Evolutionary conservation across 2,113 vertebrate species (phyloP), one percentile per base, ranked within the genome.

Genomic region (Peromyscus maniculatus): DNA sequence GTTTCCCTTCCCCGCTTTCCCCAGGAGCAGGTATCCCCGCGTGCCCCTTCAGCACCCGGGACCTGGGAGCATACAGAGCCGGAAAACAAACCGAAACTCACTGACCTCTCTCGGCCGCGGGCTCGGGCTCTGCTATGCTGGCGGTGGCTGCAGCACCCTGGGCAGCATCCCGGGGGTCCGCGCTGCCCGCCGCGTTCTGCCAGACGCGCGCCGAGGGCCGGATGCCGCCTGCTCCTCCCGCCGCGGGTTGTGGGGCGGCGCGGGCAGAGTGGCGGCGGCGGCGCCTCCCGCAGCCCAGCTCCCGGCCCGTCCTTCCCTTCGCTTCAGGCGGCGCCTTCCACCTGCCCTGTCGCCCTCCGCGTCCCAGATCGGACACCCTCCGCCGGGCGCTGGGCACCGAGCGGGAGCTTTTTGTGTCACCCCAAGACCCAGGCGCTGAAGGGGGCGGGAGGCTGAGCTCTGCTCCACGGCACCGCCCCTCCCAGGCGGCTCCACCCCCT

Each of bases 71-170:
- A 39, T 0, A 8, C 59, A 5, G 79, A 64, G 93, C 91, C 0
- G 69, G 62, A 79, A 39, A 33, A 96, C 97, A 90, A 95, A 97
- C 62, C 88, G 95, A 98, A 97, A 98, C 95, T 97, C 97, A 98
- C 98, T 43, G 95, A 96, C 94, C 96, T 96, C 46, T 26, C 78
- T 16, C 39, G 6, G 96, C 96, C 0, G 83, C 87, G 4, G 67
- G 78, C 89, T 57, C 67, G 6, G 49, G 83, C 28, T 46, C 72
- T 57, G n/a, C 89, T 93, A 88, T 69, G 52, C 89, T 4, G 46
- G 71, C 74, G 10, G 82, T n/a, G 46, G 66, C 31, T 5, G 75
- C 26, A 13, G 91, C 55, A 84, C 87, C 97, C 57, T 91, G 72
- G 91, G 83, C 95, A 8, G 86, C 87, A 88, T 88, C 87, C 87